Conservation (phyloP, 2,113 vertebrate species). For the Prietella phreatophila region DNA sequence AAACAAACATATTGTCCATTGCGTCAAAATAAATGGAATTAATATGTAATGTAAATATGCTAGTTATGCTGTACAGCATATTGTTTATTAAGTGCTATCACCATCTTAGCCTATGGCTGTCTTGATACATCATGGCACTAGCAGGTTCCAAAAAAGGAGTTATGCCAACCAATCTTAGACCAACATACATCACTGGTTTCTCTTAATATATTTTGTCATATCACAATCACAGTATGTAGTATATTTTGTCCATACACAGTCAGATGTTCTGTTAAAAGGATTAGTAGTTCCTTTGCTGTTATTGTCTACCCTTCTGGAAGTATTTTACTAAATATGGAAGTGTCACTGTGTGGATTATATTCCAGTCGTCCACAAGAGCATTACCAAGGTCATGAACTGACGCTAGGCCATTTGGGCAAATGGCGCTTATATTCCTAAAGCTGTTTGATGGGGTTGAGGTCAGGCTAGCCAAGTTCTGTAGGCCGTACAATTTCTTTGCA, state of each 20-base stretch:
- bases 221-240: neutral
- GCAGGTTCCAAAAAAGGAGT: neutral
- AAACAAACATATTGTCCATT: neutral
- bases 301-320: neutral
- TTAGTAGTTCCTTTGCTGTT: neutral
- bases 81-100: neutral
- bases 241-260: neutral
- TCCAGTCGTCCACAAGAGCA: neutral
- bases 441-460: neutral
- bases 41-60: neutral
- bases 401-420: neutral
- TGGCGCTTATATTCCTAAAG: neutral
- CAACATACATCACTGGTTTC: neutral
- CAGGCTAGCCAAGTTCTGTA: neutral
- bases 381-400: neutral
- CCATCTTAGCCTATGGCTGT: neutral
- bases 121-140: neutral
- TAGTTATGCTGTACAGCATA: neutral
- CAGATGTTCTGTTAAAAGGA: neutral
- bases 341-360: neutral
- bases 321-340: neutral
- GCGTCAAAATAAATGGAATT: neutral
- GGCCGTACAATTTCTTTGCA: neutral
- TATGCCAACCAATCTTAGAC: neutral
- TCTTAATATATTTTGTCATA: neutral